Conservation (phyloP, 2,888 invertebrate species). For the Oasisia sp. region DNA sequence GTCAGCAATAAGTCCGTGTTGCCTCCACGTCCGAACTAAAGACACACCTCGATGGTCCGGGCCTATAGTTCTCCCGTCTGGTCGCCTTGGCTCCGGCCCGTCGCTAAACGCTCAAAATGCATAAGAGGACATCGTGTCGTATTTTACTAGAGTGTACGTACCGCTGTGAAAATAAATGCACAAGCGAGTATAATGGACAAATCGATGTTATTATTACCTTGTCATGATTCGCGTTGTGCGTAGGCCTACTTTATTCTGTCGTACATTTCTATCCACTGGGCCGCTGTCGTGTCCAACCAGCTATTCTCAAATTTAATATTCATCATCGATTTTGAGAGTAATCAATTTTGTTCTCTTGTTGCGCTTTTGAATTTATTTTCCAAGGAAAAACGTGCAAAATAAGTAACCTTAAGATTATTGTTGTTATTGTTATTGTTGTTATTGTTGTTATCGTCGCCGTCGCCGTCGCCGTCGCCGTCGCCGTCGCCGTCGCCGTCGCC, state of each 20-base stretch:
- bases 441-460: too few species aligned
- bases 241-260: not conserved
- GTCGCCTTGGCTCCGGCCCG: not conserved
- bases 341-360: too few species aligned
- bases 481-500: too few species aligned
- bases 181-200: not conserved
- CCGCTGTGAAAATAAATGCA: not conserved
- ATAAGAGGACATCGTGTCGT: not conserved
- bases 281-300: too few species aligned
- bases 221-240: not conserved
- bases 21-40: not conserved
- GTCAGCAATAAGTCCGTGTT: too few species aligned
- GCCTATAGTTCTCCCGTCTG: not conserved
- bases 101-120: not conserved
- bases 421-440: too few species aligned
- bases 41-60: not conserved
- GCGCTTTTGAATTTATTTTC: too few species aligned
- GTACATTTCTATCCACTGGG: not conserved
- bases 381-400: too few species aligned
- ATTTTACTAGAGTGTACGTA: not conserved
- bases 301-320: too few species aligned
- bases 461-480: too few species aligned
- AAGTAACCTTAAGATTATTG: too few species aligned
- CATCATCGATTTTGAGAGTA: too few species aligned
- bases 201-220: not conserved